A percentile compares a stretch with the other conserved stretches of the same genome.
Conservation (phyloP, 2,797 vertebrate genomes). For the Adelosebastes latens region DNA sequence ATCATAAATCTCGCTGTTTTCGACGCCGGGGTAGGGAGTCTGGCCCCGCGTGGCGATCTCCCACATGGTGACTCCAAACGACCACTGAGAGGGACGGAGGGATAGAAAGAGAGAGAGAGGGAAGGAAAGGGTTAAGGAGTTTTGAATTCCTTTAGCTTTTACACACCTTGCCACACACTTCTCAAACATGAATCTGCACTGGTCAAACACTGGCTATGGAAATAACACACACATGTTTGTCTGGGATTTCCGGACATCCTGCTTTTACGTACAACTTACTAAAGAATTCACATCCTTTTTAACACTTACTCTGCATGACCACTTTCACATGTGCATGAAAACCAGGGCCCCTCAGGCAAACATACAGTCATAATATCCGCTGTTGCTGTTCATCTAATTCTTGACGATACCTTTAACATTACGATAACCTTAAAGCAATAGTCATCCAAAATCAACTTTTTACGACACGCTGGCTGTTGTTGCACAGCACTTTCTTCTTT, state of each 20-base stretch:
- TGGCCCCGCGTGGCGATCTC: conserved; percentile 93
- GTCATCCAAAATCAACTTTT: not conserved
- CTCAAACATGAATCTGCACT: conserved; percentile 19
- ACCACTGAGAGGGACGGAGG: conserved; percentile 83
- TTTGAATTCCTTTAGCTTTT: not conserved
- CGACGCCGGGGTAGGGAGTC: conserved; percentile 93
- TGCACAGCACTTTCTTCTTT: too few relatives aligned
- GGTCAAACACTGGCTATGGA: conserved; percentile 20
- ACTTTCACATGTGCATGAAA: not conserved
- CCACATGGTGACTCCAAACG: conserved; percentile 96
- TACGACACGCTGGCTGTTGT: not conserved
- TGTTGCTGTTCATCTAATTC: not conserved
- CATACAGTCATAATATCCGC: not conserved
- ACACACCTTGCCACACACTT: conserved; percentile 13
- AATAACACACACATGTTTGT: conserved; percentile 14
- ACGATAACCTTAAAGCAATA: not conserved
- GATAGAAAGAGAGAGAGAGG: not conserved
- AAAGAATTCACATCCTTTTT: conserved; percentile 21
- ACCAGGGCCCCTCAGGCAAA: not conserved
- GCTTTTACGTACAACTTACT: not conserved
- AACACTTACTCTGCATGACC: not conserved
- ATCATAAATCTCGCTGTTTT: conserved; percentile 96
- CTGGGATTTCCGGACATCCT: conserved; percentile 2
- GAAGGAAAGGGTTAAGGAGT: not conserved
- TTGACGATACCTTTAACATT: not conserved